Percentiles rank a stretch among this genome's conserved stretches.
Conservation (phyloP, 2,888 invertebrate species). For the Suillia variegata region DNA sequence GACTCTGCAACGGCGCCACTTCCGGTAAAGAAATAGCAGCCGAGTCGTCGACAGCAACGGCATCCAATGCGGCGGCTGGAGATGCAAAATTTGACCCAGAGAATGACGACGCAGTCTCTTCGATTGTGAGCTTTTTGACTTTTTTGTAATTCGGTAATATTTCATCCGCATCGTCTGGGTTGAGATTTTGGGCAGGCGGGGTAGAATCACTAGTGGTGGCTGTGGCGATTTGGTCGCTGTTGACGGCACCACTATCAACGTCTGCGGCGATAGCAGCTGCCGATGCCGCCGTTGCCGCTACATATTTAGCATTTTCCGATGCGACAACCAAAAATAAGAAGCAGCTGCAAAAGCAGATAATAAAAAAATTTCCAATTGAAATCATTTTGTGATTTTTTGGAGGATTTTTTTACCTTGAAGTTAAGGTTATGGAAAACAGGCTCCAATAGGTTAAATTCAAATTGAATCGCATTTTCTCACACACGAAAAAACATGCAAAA, state of each 20-base stretch:
- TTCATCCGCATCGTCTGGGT: conserved; percentile 16
- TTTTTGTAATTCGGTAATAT: conserved; percentile 36
- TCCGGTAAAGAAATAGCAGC: not conserved
- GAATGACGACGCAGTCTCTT: too few relatives aligned
- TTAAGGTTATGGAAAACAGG: conserved; percentile 30
- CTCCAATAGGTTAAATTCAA: conserved; percentile 29
- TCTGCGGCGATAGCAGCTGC: conserved; percentile 4
- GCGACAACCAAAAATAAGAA: conserved; percentile 35
- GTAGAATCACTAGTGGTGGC: not conserved
- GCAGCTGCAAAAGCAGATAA: conserved; percentile 29
- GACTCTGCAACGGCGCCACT: too few relatives aligned
- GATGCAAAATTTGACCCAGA: not conserved
- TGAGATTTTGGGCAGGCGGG: not conserved
- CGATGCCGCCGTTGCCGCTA: conserved; percentile 16
- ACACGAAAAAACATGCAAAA: too few relatives aligned
- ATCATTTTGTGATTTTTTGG: not conserved
- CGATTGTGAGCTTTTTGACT: conserved; percentile 26
- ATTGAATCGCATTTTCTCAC: conserved; percentile 30
- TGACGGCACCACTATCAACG: not conserved
- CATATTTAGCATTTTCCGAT: conserved; percentile 33
- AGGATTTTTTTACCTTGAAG: conserved; percentile 35
- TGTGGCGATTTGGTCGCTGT: not conserved
- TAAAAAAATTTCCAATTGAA: conserved; percentile 14
- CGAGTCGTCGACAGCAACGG: not conserved
- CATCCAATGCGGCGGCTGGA: not conserved